A percentile compares a stretch with the other conserved stretches of the same genome.
phyloP scores from a whole-genome alignment of 2,797 vertebrate species.

The Brachyalestes nurse region DNA sequence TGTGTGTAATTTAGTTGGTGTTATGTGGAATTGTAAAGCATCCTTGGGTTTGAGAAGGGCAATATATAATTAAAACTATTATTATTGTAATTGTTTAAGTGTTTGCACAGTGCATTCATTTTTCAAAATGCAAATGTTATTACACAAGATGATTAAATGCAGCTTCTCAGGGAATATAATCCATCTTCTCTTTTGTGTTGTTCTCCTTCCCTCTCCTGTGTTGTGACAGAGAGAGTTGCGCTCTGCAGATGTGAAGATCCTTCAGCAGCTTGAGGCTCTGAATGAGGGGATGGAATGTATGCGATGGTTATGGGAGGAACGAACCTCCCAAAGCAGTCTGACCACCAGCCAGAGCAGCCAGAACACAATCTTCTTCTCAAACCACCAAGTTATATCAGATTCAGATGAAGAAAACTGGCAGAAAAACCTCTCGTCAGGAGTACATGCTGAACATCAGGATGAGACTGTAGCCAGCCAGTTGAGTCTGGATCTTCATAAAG shows the following conservation, averaged over 20 bases:
- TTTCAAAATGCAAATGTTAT: too few relatives aligned
- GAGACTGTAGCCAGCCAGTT: neutral
- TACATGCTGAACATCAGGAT: neutral
- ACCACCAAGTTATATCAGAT: neutral
- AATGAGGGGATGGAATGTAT: constrained; percentile 4
- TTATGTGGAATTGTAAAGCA: too few relatives aligned
- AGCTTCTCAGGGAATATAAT: neutral
- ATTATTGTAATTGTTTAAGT: too few relatives aligned
- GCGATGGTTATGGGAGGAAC: constrained; percentile 3
- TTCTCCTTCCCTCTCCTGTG: neutral
- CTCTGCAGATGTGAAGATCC: neutral
- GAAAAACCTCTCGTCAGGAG: neutral
- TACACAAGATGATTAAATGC: too few relatives aligned
- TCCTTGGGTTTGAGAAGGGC: too few relatives aligned
- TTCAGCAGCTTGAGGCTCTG: neutral
- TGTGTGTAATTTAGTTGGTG: too few relatives aligned
- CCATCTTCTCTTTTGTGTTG: neutral
- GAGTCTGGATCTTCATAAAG: neutral
- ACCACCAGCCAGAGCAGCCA: neutral
- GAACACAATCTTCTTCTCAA: neutral
- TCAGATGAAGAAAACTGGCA: neutral
- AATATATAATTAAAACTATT: too few relatives aligned
- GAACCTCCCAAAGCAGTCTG: neutral
- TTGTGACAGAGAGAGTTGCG: neutral
- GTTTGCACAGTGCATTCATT: too few relatives aligned